Evolutionary conservation across 2,888 invertebrate genomes (phyloP), one percentile per base, ranked within the genome.

Genomic region (Tinea pellionella): DNA sequence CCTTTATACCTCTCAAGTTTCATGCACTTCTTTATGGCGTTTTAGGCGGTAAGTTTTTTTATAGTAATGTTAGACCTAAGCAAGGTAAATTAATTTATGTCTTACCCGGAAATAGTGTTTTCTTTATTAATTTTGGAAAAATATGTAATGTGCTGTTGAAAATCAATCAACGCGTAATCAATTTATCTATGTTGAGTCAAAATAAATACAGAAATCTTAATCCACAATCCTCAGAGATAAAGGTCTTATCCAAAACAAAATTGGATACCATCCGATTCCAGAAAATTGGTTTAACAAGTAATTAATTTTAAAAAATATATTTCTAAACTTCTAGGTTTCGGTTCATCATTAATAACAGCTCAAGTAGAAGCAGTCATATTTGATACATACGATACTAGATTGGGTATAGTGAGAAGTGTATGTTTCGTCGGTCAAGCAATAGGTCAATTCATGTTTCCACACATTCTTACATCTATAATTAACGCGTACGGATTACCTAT

Each of bases 351-450:
- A 7, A 74, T 86, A 65, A 78, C 86, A 56, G 82, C 85, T 7
- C 88, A 88, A 74, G 78, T 88, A 6, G 86, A 88, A 62, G 85
- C 82, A 24, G 77, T 88, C 15, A 68, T 88, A 57, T 82, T 81
- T 63, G 89, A 89, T 62, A 83, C 82, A 0, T 88, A 88, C 62
- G 85, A 88, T 65, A 72, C 77, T 12, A 74, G 80, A 13, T 63
- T 86, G 13, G 79, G 75, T 42, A 64, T 81, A 13, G 70, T 88
- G 53, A 73, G 82, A 64, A 80, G 80, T 18, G 59, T 84, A 53
- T 81, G 82, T 64, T 81, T 77, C 59, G 71, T 78, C 2, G 87
- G 84, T 1, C 88, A 88, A 74, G 87, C 88, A 11, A 63, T 87
- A 15, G 88, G 87, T 32, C 80, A 83, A 63, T 73, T 84, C 7